Base-by-base conservation (phyloP, 2,113 vertebrate genomes). In the Ginglymostoma cirratum region DNA sequence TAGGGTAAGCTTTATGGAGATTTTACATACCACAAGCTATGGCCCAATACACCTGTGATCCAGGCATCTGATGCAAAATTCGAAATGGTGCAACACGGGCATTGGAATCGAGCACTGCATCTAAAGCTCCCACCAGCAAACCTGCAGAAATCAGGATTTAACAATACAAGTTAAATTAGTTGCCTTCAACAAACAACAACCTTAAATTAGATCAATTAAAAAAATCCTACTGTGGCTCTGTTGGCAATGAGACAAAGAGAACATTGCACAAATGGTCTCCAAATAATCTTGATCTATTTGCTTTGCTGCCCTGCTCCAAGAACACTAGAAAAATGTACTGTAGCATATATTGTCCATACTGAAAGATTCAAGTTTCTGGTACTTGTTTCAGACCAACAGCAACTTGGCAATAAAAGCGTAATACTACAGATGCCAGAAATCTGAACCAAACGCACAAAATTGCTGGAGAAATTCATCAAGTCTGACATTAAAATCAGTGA, bases 81-180 rank as follows among this genome's bases (percentile, higher is more conserved):
- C 99, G 98, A 96, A 99, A 99, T 0, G 99, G 99, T 2, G 99
- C 98, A 0, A 99, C 98, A 0, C 99, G 98, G 0, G 99, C 99
- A 0, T 98, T 99, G 85, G 99, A 99, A 97, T 99, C 99, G 97
- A 99, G 96, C 96, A 99, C 98, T 0, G 99, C 98, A 0, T 99
- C 99, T 97, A 99, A 97, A 0, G 99, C 99, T 6, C 99, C 99
- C 14, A 99, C 99, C 97, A 99, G 97, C 96, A 99, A 98, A 97
- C 99, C 99, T 99, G 96, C 61, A 96, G 15, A 96, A 17, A 95
- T 23, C 66, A 96, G 52, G 2, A 30, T 23, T 15, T 24, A 95
- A 45, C 24, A 78, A 2, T 52, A 19, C 52, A 27, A 34, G 8
- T 7, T 70, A 61, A 61, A 87, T 0, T 30, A 52, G 27, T 87